Evolutionary conservation across 2,797 vertebrate species (phyloP), one percentile per base, ranked within the genome.

Genomic region (Fundulus diaphanus): DNA sequence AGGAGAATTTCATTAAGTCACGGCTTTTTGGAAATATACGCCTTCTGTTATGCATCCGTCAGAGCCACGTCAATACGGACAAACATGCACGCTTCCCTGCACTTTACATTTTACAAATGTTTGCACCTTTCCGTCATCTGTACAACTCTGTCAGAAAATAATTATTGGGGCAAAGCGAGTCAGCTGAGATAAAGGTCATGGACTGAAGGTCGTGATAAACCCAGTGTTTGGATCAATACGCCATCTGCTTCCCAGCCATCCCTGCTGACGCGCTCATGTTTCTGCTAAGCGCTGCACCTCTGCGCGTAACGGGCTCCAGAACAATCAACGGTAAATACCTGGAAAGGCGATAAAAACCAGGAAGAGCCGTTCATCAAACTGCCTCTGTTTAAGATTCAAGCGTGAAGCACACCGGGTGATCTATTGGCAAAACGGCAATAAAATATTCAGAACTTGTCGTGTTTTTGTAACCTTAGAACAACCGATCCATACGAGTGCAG

Each of bases 231-330:
- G 54, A 80, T 84, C 74, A 48, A 77, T 83, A 79, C 31, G 33
- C 71, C 79, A 78, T 84, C 82, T 76, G 63, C 70, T 76, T 68
- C 54, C 29, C 77, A 56, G 75, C 68, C n/a, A 6, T 49, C 44
- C 48, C 35, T 27, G n/a, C 35, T 56, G 63, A 68, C 13, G 37
- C 52, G 69, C 33, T 72, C 24, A 65, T 46, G 44, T 24, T 48
- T 31, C 46, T 27, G 22, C 63, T 57, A 15, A 27, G 49, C 33
- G 35, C 35, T 33, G 42, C 61, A 56, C 46, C 59, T 12, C 69
- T 57, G 46, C 24, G 8, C 15, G 22, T 67, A 16, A 24, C 63
- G 8, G 40, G 24, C 24, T 42, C 42, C 54, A 48, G 33, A 78
- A 20, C n/a, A 37, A 74, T 72, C 37, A 49, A 16, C 51, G 40